These are phyloP conservation scores for Drosophila lutescens DNA, from an alignment of 2,888 invertebrate genomes.

Conservation along the genomic window DNA sequence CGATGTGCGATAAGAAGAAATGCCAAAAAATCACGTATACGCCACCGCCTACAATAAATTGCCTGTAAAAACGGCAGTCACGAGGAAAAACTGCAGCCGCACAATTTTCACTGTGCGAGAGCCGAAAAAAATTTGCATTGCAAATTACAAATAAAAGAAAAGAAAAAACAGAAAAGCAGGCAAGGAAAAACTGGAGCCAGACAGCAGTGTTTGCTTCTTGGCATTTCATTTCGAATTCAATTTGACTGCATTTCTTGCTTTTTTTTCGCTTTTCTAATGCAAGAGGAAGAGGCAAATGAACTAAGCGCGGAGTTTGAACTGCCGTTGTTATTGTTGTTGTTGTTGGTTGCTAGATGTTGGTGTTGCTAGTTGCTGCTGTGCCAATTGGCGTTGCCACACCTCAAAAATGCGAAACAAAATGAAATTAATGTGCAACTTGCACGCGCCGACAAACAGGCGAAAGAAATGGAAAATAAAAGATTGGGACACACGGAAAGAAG, in stretches of 20 bases:
- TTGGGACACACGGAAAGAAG: constrained; percentile 3
- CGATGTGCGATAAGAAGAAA: constrained; percentile 50
- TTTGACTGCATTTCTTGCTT: constrained; percentile 60
- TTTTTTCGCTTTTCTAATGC: constrained; percentile 76
- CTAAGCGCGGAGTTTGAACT: constrained; percentile 80
- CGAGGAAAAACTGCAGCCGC: constrained; percentile 52
- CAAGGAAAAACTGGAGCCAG: constrained; percentile 52
- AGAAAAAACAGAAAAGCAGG: constrained; percentile 47
- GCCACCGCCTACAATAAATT: constrained; percentile 49
- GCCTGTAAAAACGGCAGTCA: constrained; percentile 36
- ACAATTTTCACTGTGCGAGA: constrained; percentile 67
- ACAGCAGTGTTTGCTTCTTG: constrained; percentile 70
- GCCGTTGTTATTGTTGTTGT: constrained; percentile 29
- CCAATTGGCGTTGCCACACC: constrained; percentile 78
- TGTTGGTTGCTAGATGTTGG: constrained; percentile 35
- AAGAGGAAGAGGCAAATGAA: constrained; percentile 75
- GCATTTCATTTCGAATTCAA: constrained; percentile 72
- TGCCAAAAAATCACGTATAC: constrained; percentile 58
- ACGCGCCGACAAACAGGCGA: constrained; percentile 69
- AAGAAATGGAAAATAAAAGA: constrained; percentile 12
- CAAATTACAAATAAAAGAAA: constrained; percentile 55
- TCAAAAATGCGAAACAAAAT: constrained; percentile 74
- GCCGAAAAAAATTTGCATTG: constrained; percentile 79
- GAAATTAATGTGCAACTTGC: constrained; percentile 80
- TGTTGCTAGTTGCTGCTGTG: constrained; percentile 45